phyloP scores from a whole-genome alignment of 2,888 invertebrate species.

The Nematopogon swammerdamellus region DNA sequence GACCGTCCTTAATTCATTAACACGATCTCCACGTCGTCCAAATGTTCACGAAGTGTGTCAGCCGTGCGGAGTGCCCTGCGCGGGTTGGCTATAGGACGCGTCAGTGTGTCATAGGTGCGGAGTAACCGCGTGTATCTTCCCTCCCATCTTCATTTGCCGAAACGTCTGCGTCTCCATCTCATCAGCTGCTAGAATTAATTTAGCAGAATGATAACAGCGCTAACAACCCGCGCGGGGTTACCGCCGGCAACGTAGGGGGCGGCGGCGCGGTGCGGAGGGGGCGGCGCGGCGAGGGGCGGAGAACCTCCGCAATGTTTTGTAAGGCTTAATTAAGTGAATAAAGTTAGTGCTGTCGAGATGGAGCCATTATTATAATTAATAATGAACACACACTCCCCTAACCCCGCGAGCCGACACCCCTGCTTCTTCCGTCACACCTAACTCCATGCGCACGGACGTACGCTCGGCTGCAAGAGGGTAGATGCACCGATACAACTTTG shows the following conservation, averaged over 20 bases:
- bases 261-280: background rate
- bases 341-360: background rate
- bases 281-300: too few relatives aligned
- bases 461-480: too few relatives aligned
- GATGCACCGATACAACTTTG: too few relatives aligned
- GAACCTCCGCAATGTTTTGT: background rate
- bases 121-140: background rate
- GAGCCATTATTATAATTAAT: background rate
- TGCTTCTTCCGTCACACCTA: too few relatives aligned
- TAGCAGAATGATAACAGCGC: background rate
- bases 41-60: too few relatives aligned
- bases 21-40: too few relatives aligned
- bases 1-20: too few relatives aligned
- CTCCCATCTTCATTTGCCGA: background rate
- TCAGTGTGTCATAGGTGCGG: too few relatives aligned
- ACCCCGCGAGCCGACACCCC: too few relatives aligned
- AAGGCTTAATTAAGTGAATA: background rate
- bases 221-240: background rate
- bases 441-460: too few relatives aligned
- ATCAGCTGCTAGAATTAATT: background rate
- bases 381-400: background rate
- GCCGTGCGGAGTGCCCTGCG: too few relatives aligned
- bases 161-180: background rate
- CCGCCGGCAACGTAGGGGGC: background rate
- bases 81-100: too few relatives aligned